Base-by-base conservation (phyloP, 2,888 invertebrate genomes). In the Ametastegia equiseti region DNA sequence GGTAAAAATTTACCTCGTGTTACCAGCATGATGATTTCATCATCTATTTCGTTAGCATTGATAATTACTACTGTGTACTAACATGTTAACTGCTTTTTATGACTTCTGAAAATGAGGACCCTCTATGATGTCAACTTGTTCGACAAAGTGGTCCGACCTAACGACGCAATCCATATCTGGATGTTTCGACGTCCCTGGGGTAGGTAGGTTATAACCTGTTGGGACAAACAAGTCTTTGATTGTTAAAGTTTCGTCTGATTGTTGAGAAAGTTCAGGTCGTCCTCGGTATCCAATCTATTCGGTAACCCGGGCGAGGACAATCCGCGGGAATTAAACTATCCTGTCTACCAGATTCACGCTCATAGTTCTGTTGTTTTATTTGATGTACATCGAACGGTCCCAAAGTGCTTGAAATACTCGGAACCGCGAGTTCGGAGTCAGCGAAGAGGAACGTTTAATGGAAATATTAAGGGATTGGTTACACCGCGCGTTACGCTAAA, bases 201-300 rank as follows among this genome's bases (percentile, higher is more conserved):
- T 36, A 67, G n/a, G n/a, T n/a, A n/a, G n/a, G n/a, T n/a, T n/a
- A n/a, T n/a, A n/a, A n/a, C 19, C 36, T 75, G 19, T 54, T 47
- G 75, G 9, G 54, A 75, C 54, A 75, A 75, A 50, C 27, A n/a
- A 75, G 75, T 75, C 50, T 50, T 54, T 75, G 33, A 75, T 75
- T 75, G 75, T 75, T 36, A 50, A 75, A 75, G 50, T 75, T 75
- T 23, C 36, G 50, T 54, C 54, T 30, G 19, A 36, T 19, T 75
- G 30, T 75, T 54, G 36, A 15, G 50, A 36, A 75, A 75, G 75
- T 75, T 75, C 2, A 1, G 75, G 19, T 36, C n/a, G n/a, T n/a
- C 45, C 27, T 15, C n/a, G 42, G 71, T 27, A 75, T 75, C 54
- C 50, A 75, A 75, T 75, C 30, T 54, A 75, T 75, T 50, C 36